These are phyloP conservation scores for Lethrus apterus DNA, from an alignment of 1,140 invertebrate species.

Conservation along the genomic window DNA sequence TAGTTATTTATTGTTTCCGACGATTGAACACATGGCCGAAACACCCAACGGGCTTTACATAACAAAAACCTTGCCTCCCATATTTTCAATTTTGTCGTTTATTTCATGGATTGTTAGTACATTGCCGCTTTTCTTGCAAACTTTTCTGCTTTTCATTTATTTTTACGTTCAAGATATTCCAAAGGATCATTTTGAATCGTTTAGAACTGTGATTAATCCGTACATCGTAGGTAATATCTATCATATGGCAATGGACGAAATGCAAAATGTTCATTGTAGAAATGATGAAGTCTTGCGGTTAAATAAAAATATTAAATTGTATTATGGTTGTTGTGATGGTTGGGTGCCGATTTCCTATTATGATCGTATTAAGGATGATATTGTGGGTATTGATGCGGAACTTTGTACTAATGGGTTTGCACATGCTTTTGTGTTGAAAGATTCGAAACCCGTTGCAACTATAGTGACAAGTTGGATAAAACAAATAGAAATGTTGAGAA, in stretches of 20 bases:
- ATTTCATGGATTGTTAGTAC: slow-evolving; percentile 51
- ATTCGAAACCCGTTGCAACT: slow-evolving; percentile 53
- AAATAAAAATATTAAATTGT: slow-evolving; percentile 59
- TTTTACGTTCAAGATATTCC: slow-evolving; percentile 45
- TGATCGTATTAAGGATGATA: slow-evolving; percentile 49
- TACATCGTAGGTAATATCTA: slow-evolving; percentile 48
- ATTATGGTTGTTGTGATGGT: slow-evolving; percentile 65
- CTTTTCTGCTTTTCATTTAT: slow-evolving; percentile 45
- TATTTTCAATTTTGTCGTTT: slow-evolving; percentile 48
- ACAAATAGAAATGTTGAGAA: too few species aligned
- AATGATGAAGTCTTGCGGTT: slow-evolving; percentile 47
- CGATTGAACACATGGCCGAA: slow-evolving; percentile 68
- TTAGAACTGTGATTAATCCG: slow-evolving; percentile 48
- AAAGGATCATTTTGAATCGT: slow-evolving; percentile 36
- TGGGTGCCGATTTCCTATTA: slow-evolving; percentile 69
- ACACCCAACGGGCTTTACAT: slow-evolving; percentile 61
- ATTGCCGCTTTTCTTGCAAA: slow-evolving; percentile 49
- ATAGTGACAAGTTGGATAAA: slow-evolving; percentile 53
- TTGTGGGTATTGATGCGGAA: slow-evolving; percentile 55
- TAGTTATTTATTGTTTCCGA: slow-evolving; percentile 72
- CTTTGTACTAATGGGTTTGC: slow-evolving; percentile 48
- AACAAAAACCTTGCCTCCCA: slow-evolving; percentile 45
- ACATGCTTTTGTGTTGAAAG: slow-evolving; percentile 69
- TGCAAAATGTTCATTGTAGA: slow-evolving; percentile 51
- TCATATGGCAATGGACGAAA: slow-evolving; percentile 56